phyloP scores from a whole-genome alignment of 2,888 invertebrate genomes.

The Polyploca ridens region DNA sequence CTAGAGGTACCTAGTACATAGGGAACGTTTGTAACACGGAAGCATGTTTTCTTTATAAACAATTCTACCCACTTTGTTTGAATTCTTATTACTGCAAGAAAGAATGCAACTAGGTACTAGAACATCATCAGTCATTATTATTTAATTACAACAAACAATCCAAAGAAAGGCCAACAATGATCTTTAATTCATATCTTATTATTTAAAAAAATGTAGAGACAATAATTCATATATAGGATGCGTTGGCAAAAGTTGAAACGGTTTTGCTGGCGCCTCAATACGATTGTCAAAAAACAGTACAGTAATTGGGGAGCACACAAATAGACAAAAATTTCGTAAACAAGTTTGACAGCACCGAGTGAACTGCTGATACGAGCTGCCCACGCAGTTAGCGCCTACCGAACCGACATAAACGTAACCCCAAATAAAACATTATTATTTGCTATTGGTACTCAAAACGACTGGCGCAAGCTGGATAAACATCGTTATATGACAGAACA shows the following conservation, averaged over 20 bases:
- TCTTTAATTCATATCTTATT: too few relatives aligned
- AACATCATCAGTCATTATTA: too few relatives aligned
- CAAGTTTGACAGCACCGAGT: slow-evolving; percentile 70
- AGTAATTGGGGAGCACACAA: slow-evolving; percentile 61
- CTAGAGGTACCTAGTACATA: slow-evolving; percentile 9
- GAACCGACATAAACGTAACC: slow-evolving; percentile 38
- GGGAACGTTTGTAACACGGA: neutral
- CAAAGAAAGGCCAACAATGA: too few relatives aligned
- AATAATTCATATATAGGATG: slow-evolving; percentile 28
- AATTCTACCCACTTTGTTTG: neutral
- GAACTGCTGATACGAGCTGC: slow-evolving; percentile 42
- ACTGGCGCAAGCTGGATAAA: slow-evolving; percentile 30
- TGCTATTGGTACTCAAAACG: slow-evolving; percentile 19
- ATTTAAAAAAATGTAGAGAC: neutral
- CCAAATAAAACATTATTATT: slow-evolving; percentile 51
- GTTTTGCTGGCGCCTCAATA: slow-evolving; percentile 54
- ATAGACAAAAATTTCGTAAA: slow-evolving; percentile 70
- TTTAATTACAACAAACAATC: too few relatives aligned
- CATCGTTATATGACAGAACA: slow-evolving; percentile 22
- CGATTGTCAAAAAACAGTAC: slow-evolving; percentile 53
- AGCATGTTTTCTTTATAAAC: neutral
- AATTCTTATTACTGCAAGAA: too few relatives aligned
- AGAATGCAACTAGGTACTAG: too few relatives aligned
- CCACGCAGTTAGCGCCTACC: slow-evolving; percentile 58
- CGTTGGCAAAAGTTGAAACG: slow-evolving; percentile 47